phyloP scores from a whole-genome alignment of 2,888 invertebrate genomes.

The Thymelicus lineola region DNA sequence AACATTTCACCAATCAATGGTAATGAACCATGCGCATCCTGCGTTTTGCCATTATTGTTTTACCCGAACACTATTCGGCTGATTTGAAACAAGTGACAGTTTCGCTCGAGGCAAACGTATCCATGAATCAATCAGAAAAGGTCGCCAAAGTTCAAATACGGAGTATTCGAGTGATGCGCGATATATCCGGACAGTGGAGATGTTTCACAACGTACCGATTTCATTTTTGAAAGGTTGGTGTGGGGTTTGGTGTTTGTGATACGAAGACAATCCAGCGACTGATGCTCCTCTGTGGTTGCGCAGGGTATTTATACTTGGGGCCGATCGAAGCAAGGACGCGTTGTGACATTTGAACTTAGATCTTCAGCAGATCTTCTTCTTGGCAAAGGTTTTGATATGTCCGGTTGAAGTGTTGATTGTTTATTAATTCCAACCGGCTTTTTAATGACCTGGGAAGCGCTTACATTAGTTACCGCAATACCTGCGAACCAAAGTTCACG shows the following conservation, averaged over 20 bases:
- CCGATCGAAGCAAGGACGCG: conserved; percentile 68
- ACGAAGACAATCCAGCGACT: conserved; percentile 69
- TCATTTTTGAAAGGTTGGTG: conserved; percentile 65
- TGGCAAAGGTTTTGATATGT: conserved; percentile 61
- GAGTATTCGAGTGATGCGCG: neutral
- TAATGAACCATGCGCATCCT: no score
- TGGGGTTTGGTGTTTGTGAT: conserved; percentile 54
- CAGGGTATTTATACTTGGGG: conserved; percentile 66
- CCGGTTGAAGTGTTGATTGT: conserved; percentile 53
- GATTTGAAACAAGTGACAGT: neutral
- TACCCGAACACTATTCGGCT: neutral
- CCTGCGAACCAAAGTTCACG: conserved; percentile 7
- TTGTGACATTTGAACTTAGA: conserved; percentile 80
- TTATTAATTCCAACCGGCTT: conserved; percentile 20
- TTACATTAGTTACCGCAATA: neutral
- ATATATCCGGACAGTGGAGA: conserved; percentile 8
- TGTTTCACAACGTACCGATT: conserved; percentile 68
- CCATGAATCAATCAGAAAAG: conserved; percentile 9
- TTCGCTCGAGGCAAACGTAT: conserved; percentile 18
- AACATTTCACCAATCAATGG: neutral
- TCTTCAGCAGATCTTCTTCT: conserved; percentile 59
- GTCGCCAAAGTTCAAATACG: conserved; percentile 8
- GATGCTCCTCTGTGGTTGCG: conserved; percentile 61
- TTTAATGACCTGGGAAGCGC: conserved; percentile 17
- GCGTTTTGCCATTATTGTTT: no score